A percentile compares a stretch with the other conserved stretches of the same genome.
Evolutionary conservation across 1,140 invertebrate species (phyloP).

Genomic region (Orius insidiosus): DNA sequence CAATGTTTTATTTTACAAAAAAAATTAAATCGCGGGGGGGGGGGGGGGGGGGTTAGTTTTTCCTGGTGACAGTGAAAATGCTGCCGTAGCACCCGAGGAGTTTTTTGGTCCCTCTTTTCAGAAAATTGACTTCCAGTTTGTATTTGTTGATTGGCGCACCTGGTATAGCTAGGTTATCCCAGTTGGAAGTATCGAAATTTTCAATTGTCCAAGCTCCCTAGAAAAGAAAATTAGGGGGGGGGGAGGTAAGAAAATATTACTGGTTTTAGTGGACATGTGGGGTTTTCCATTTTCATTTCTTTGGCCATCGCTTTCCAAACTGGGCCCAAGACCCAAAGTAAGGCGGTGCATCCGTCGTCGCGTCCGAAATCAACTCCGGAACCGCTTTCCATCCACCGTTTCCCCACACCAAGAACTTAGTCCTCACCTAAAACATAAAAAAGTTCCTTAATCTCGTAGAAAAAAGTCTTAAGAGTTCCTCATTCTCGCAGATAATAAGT

Average conservation of each 20-base stretch:
- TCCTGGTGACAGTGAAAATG: constrained; percentile 3
- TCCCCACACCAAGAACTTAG: neutral
- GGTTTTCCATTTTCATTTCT: neutral
- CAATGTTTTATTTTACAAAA: no score
- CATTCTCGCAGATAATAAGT: no score
- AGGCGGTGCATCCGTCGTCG: neutral
- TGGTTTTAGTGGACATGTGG: neutral
- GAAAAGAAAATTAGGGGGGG: neutral
- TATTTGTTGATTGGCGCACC: constrained; percentile 4
- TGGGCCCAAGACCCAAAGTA: constrained; percentile 1
- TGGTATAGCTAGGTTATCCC: constrained; percentile 5
- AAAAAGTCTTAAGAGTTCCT: no score
- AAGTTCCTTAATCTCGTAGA: no score
- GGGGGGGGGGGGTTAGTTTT: no score
- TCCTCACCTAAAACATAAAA: no score
- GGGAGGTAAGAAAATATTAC: no score
- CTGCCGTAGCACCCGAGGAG: constrained; percentile 1
- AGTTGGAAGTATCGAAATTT: neutral
- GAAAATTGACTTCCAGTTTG: constrained; percentile 1
- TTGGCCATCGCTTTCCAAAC: constrained; percentile 7
- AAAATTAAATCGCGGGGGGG: no score
- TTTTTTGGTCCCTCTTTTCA: neutral
- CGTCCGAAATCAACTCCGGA: neutral
- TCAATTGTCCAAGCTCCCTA: neutral
- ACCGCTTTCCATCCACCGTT: constrained; percentile 8